Percentiles rank a stretch among this genome's conserved stretches.
phyloP scores from a whole-genome alignment of 2,797 vertebrate genomes.

The Prunella strophiata region DNA sequence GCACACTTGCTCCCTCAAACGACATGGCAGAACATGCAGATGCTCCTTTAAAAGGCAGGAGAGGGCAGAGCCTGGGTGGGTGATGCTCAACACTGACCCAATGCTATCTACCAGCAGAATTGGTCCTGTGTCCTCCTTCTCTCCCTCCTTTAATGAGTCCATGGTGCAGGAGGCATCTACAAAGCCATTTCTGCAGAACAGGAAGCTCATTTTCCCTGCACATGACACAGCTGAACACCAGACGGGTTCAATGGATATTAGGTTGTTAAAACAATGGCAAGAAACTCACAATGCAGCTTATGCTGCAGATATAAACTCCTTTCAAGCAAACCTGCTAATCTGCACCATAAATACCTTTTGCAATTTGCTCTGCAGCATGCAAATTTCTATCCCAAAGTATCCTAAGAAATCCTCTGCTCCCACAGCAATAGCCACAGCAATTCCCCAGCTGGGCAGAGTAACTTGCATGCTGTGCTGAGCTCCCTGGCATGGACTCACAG shows the following conservation, averaged over 20 bases:
- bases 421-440: background rate
- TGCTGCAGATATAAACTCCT: background rate
- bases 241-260: background rate
- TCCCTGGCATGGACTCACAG: background rate
- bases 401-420: background rate
- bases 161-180: background rate
- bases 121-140: background rate
- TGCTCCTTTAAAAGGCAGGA: background rate
- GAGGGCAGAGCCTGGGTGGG: background rate
- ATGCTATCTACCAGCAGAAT: accelerated
- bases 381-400: background rate
- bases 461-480: background rate
- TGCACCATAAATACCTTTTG: background rate
- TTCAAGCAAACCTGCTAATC: background rate
- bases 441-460: background rate
- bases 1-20: background rate
- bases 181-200: background rate
- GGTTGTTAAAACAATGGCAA: background rate
- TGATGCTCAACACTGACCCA: background rate
- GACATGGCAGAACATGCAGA: background rate
- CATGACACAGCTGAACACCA: background rate
- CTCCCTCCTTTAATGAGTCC: background rate
- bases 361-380: background rate
- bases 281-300: background rate
- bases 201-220: background rate